Evolutionary conservation across 1,140 invertebrate genomes (phyloP), one percentile per base, ranked within the genome.

Genomic region (Oryzaephilus surinamensis): DNA sequence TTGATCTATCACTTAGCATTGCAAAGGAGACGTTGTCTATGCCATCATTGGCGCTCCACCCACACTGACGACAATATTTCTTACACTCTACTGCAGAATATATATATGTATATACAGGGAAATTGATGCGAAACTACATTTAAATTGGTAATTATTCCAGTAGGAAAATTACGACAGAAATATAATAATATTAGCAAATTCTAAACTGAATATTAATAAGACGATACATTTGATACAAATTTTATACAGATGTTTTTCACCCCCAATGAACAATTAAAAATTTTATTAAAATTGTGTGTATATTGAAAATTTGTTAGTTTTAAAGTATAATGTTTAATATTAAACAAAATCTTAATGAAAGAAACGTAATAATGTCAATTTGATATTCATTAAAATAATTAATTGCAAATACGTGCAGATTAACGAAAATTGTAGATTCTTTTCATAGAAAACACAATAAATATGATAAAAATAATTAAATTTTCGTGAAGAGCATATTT

Each of bases 1-100:
- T 36, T 36, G 33, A 36, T 36, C 33, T 36, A 36, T 36, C 33
- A 36, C 33, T 36, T 36, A 36, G 33, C 33, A 36, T 27, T 36
- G 33, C 33, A 36, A 36, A 36, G 33, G 33, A 36, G 33, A 23
- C n/a, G n/a, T n/a, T n/a, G n/a, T n/a, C n/a, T n/a, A n/a, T n/a
- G n/a, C n/a, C n/a, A n/a, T n/a, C n/a, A n/a, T n/a, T n/a, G n/a
- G n/a, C n/a, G n/a, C n/a, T n/a, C n/a, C n/a, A n/a, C n/a, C n/a
- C n/a, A n/a, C n/a, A n/a, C n/a, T n/a, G n/a, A n/a, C 14, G 15
- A 26, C 17, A 6, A 12, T 14, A 34, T n/a, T 8, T 29, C 27
- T 29, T 29, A 17, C 16, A 26, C 18, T 26, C 33, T 14, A 24
- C 18, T 36, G 12, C 19, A 20, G 21, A 36, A 36, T n/a, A n/a